Conservation (phyloP, 2,113 vertebrate genomes). For the Emydocephalus ijimae region DNA sequence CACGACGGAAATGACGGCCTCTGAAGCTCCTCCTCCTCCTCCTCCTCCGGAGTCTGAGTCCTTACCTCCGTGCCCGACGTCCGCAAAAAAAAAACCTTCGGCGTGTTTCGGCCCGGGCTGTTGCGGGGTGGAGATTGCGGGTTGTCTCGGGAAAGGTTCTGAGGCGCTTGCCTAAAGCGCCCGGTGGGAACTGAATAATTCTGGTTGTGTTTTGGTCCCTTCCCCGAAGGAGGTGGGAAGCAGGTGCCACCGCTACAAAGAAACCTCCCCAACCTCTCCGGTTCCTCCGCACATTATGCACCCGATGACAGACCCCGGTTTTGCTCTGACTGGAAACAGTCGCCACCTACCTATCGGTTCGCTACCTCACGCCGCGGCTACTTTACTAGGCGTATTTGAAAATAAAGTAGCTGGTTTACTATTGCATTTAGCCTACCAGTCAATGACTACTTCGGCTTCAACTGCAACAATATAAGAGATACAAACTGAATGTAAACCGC, state of each 20-base stretch:
- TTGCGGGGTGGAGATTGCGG: not conserved
- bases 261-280: not conserved
- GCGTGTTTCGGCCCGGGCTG: not conserved
- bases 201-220: not conserved
- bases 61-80: not conserved
- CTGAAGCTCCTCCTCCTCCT: constrained; percentile 37
- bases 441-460: no score
- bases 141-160: no score
- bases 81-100: not conserved
- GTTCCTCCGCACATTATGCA: not conserved
- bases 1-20: constrained; percentile 55
- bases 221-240: not conserved
- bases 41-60: not conserved
- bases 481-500: no score
- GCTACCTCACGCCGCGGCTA: not conserved
- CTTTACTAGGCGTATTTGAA: not conserved
- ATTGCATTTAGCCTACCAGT: not conserved
- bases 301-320: not conserved
- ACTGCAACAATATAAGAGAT: no score
- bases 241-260: not conserved
- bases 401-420: not conserved
- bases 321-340: not conserved
- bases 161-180: not conserved
- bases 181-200: not conserved
- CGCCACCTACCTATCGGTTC: not conserved